Conservation (phyloP, 2,797 vertebrate genomes). For the Poeciliopsis gracilis region DNA sequence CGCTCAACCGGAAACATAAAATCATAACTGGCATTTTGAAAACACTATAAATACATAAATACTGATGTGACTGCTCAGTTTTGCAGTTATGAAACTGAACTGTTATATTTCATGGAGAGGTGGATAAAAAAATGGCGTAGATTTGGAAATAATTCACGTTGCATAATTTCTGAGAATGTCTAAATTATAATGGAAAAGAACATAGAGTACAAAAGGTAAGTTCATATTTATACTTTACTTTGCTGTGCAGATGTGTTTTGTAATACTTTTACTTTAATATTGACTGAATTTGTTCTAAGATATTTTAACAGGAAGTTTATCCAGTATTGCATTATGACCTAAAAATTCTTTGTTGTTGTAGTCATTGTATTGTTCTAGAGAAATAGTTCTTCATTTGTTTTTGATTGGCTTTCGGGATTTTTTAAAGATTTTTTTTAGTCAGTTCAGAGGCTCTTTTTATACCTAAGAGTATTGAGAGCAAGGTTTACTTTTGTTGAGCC, state of each 20-base stretch:
- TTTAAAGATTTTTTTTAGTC: neutral
- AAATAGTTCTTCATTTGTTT: neutral
- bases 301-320: neutral
- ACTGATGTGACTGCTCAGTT: slow-evolving; percentile 9
- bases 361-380: neutral
- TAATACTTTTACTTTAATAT: neutral
- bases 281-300: neutral
- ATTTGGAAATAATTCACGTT: neutral
- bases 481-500: neutral
- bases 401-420: neutral
- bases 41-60: slow-evolving; percentile 26
- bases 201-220: neutral
- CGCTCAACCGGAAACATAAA: neutral
- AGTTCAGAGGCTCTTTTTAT: neutral
- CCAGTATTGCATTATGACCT: neutral
- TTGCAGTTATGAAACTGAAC: slow-evolving; percentile 19
- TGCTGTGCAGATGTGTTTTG: neutral
- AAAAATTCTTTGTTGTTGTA: neutral
- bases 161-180: neutral
- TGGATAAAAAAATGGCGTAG: neutral
- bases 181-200: neutral
- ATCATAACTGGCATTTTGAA: slow-evolving; percentile 20
- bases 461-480: neutral
- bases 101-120: neutral
- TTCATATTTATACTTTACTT: neutral